Percentiles rank a stretch among this genome's conserved stretches.
Evolutionary conservation across 2,797 vertebrate genomes (phyloP).

Genomic region (Liparis tanakae): DNA sequence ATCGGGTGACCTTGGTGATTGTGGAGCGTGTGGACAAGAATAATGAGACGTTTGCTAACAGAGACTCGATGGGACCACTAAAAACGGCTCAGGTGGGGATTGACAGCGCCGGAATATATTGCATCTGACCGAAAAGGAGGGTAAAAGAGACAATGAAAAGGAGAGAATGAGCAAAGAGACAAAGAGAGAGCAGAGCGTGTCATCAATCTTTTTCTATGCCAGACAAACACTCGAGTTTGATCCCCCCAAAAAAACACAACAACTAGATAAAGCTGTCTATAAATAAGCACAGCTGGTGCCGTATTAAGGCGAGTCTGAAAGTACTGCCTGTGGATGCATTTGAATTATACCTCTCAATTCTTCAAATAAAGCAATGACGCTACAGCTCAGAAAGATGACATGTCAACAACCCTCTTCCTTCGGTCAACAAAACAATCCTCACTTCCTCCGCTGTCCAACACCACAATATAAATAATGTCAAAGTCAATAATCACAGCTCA

Average conservation of each 20-base stretch:
- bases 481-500: conserved; percentile 21
- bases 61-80: conserved; percentile 43
- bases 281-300: conserved; percentile 69
- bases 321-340: conserved; percentile 41
- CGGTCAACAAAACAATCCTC: conserved; percentile 36
- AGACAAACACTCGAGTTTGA: conserved; percentile 59
- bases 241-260: conserved; percentile 64
- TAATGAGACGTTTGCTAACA: conserved; percentile 70
- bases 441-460: conserved; percentile 18
- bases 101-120: conserved; percentile 31
- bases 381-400: conserved; percentile 25
- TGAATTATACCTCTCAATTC: conserved; percentile 47
- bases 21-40: conserved; percentile 62
- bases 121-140: conserved; percentile 27
- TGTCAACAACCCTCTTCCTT: conserved; percentile 21
- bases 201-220: conserved; percentile 40
- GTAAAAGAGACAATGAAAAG: conserved; percentile 30
- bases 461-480: conserved; percentile 25
- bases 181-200: conserved; percentile 27
- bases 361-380: conserved; percentile 46
- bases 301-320: conserved; percentile 50
- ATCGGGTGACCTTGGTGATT: conserved; percentile 72
- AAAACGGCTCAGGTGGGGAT: conserved; percentile 42
- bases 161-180: conserved; percentile 1
- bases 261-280: conserved; percentile 64